Conservation (phyloP, 1,140 invertebrate genomes). For the Drosophila takahashii region DNA sequence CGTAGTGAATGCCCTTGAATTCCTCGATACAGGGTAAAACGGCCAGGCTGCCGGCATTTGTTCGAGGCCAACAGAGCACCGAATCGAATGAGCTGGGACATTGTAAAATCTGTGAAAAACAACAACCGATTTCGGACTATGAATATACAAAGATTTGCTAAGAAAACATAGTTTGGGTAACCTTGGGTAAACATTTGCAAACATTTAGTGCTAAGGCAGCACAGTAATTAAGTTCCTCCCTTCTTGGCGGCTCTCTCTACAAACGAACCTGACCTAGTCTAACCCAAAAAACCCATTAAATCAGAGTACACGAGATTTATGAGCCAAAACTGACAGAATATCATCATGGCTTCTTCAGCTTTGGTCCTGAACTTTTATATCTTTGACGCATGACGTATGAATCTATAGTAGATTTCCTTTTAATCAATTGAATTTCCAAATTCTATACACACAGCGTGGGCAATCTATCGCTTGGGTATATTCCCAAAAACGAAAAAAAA, state of each 20-base stretch:
- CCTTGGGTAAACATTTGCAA: slow-evolving; percentile 27
- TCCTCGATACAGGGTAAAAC: slow-evolving; percentile 90
- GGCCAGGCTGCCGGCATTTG: slow-evolving; percentile 87
- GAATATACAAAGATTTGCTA: slow-evolving; percentile 6
- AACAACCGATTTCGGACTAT: neutral
- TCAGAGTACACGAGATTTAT: slow-evolving; percentile 25
- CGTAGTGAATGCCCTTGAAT: slow-evolving; percentile 91
- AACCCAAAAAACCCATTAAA: slow-evolving; percentile 12
- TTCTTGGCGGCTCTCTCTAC: neutral
- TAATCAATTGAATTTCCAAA: slow-evolving; percentile 51
- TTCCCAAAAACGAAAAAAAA: neutral
- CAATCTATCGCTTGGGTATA: neutral
- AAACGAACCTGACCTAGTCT: slow-evolving; percentile 34
- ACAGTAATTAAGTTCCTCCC: slow-evolving; percentile 19
- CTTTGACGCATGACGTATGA: slow-evolving; percentile 23
- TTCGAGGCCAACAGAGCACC: slow-evolving; percentile 92
- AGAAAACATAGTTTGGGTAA: slow-evolving; percentile 16
- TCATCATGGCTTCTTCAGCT: slow-evolving; percentile 9
- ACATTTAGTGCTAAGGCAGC: slow-evolving; percentile 1
- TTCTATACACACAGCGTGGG: neutral
- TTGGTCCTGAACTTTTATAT: slow-evolving; percentile 22
- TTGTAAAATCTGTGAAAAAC: slow-evolving; percentile 43
- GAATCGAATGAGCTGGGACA: slow-evolving; percentile 89
- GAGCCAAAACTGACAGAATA: slow-evolving; percentile 11
- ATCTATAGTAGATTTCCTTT: slow-evolving; percentile 3